These are phyloP conservation scores for Bombus confusus DNA, from an alignment of 1,140 invertebrate species.

Conservation along the genomic window DNA sequence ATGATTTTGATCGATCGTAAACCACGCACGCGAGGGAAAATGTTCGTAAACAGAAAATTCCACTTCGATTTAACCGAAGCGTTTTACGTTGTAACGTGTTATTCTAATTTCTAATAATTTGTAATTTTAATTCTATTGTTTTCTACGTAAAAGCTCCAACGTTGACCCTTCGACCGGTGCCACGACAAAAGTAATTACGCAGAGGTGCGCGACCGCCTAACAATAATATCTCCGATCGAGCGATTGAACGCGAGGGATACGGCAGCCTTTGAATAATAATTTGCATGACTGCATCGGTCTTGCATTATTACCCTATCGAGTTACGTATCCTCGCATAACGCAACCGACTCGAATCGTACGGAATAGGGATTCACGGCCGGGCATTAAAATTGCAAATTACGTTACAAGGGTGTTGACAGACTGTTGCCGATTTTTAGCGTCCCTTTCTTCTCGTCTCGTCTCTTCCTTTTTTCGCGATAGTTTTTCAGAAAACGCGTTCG, in stretches of 20 bases:
- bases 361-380: slow-evolving; percentile 47
- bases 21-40: neutral
- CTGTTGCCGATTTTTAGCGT: slow-evolving; percentile 21
- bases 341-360: slow-evolving; percentile 16
- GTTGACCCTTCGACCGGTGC: too few relatives aligned
- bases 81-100: neutral
- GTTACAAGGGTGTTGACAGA: slow-evolving; percentile 70
- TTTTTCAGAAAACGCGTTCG: neutral
- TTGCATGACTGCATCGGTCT: slow-evolving; percentile 61
- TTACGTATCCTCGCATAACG: slow-evolving; percentile 49
- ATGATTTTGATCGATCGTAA: slow-evolving; percentile 12
- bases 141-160: neutral
- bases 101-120: too few relatives aligned
- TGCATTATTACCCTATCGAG: slow-evolving; percentile 58
- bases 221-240: slow-evolving; percentile 27
- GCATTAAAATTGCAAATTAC: slow-evolving; percentile 79
- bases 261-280: slow-evolving; percentile 58
- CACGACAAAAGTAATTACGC: slow-evolving; percentile 1
- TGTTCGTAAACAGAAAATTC: neutral
- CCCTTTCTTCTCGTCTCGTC: neutral
- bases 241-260: slow-evolving; percentile 47
- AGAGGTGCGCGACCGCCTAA: neutral
- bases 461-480: neutral
- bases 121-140: neutral
- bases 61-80: neutral